A percentile compares a stretch with the other conserved stretches of the same genome.
Conservation (phyloP, 2,888 invertebrate species). For the Spialia ferax region DNA sequence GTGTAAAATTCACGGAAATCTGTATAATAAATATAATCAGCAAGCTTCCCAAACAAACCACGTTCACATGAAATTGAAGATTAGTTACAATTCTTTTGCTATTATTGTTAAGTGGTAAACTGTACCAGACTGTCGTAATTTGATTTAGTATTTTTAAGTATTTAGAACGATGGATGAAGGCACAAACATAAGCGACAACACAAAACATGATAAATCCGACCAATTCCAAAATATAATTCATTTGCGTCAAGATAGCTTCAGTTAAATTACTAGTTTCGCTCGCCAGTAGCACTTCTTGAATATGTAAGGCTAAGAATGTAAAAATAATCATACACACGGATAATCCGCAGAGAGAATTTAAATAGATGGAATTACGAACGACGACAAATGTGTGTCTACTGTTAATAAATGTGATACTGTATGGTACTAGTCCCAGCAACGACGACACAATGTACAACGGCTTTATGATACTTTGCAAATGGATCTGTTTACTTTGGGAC, state of each 20-base stretch:
- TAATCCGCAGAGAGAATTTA: slow-evolving; percentile 62
- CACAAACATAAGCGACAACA: slow-evolving; percentile 57
- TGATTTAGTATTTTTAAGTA: slow-evolving; percentile 65
- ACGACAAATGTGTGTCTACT: slow-evolving; percentile 50
- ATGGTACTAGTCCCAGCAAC: slow-evolving; percentile 53
- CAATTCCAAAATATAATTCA: slow-evolving; percentile 70
- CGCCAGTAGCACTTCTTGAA: slow-evolving; percentile 54
- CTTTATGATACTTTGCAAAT: slow-evolving; percentile 48
- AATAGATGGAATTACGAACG: slow-evolving; percentile 62
- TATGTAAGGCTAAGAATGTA: slow-evolving; percentile 59
- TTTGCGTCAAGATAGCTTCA: slow-evolving; percentile 61
- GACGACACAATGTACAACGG: slow-evolving; percentile 50
- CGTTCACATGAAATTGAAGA: slow-evolving; percentile 56
- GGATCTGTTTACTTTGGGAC: slow-evolving; percentile 32
- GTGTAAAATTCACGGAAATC: slow-evolving; percentile 60
- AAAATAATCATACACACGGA: slow-evolving; percentile 54
- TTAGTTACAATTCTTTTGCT: slow-evolving; percentile 51
- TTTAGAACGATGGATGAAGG: slow-evolving; percentile 58
- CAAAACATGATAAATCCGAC: slow-evolving; percentile 54
- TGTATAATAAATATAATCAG: slow-evolving; percentile 53
- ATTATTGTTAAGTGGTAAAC: slow-evolving; percentile 49
- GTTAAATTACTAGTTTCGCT: slow-evolving; percentile 56
- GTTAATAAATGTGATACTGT: slow-evolving; percentile 49
- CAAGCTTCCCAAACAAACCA: slow-evolving; percentile 50
- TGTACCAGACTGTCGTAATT: slow-evolving; percentile 55